A percentile compares a stretch with the other conserved stretches of the same genome.
Conservation (phyloP, 2,888 invertebrate genomes). For the Aporophyla nigra region DNA sequence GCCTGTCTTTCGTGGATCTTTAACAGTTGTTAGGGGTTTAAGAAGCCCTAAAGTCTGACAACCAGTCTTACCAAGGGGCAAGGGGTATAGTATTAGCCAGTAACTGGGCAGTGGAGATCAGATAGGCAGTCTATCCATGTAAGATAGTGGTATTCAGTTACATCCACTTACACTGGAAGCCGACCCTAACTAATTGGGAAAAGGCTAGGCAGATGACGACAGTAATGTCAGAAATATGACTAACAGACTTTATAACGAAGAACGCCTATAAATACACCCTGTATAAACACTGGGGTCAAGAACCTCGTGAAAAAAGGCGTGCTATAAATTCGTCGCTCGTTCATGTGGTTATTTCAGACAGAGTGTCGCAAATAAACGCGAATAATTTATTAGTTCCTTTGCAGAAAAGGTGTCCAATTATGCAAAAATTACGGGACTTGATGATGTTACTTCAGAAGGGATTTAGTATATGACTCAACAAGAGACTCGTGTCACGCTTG, state of each 20-base stretch:
- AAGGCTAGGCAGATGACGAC: neutral
- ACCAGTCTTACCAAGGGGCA: neutral
- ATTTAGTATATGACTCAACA: neutral
- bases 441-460: slow-evolving; percentile 9
- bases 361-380: slow-evolving; percentile 12
- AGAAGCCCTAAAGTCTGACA: neutral
- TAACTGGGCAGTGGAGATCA: neutral
- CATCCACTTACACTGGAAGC: neutral
- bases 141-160: neutral
- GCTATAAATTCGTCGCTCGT: slow-evolving; percentile 12
- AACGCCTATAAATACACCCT: slow-evolving; percentile 11
- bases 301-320: slow-evolving; percentile 18
- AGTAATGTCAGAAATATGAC: slow-evolving; percentile 57
- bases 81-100: neutral
- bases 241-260: neutral
- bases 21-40: too few relatives aligned
- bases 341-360: slow-evolving; percentile 30
- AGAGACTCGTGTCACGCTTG: neutral
- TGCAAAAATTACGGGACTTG: neutral
- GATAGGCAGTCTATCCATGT: neutral
- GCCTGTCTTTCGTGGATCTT: too few relatives aligned
- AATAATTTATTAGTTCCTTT: slow-evolving; percentile 14
- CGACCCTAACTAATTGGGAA: neutral
- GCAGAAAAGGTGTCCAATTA: slow-evolving; percentile 20
- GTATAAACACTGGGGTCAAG: slow-evolving; percentile 29